Conservation (phyloP, 2,797 vertebrate species). For the Betta splendens region DNA sequence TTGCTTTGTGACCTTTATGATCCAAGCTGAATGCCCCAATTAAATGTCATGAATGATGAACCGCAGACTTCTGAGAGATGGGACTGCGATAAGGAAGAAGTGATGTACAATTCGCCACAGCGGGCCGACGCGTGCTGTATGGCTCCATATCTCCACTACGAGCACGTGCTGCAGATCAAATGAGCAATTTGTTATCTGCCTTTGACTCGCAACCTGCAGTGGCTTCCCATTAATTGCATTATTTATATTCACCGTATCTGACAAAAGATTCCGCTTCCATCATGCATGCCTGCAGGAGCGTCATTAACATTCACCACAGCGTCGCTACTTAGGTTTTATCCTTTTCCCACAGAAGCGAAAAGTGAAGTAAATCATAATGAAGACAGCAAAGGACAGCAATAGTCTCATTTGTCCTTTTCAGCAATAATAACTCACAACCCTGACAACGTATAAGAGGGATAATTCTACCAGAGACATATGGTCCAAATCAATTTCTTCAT, state of each 20-base stretch:
- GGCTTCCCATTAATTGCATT: slow-evolving; percentile 66
- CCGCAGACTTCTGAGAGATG: slow-evolving; percentile 65
- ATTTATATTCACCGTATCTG: slow-evolving; percentile 66
- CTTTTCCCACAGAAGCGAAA: slow-evolving; percentile 57
- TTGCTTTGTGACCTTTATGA: slow-evolving; percentile 82
- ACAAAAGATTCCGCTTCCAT: slow-evolving; percentile 59
- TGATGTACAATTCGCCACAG: slow-evolving; percentile 23
- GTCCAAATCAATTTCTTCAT: slow-evolving; percentile 66
- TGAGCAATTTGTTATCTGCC: slow-evolving; percentile 56
- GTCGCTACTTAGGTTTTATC: slow-evolving; percentile 49
- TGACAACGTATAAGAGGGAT: slow-evolving; percentile 57
- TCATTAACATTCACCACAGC: slow-evolving; percentile 62
- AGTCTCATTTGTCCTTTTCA: slow-evolving; percentile 72
- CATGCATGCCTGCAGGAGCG: slow-evolving; percentile 52
- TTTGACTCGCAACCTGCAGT: slow-evolving; percentile 55
- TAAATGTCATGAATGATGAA: slow-evolving; percentile 77
- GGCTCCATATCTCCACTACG: slow-evolving; percentile 15
- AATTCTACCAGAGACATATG: slow-evolving; percentile 74
- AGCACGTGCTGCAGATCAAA: slow-evolving; percentile 48
- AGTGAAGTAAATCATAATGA: slow-evolving; percentile 72
- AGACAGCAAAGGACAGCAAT: slow-evolving; percentile 66
- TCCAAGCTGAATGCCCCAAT: slow-evolving; percentile 74
- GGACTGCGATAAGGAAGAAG: slow-evolving; percentile 47
- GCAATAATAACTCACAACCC: slow-evolving; percentile 68
- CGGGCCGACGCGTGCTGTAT: slow-evolving; percentile 12